These are phyloP conservation scores for Heliconius congener DNA, from an alignment of 1,140 invertebrate genomes.

Conservation along the genomic window DNA sequence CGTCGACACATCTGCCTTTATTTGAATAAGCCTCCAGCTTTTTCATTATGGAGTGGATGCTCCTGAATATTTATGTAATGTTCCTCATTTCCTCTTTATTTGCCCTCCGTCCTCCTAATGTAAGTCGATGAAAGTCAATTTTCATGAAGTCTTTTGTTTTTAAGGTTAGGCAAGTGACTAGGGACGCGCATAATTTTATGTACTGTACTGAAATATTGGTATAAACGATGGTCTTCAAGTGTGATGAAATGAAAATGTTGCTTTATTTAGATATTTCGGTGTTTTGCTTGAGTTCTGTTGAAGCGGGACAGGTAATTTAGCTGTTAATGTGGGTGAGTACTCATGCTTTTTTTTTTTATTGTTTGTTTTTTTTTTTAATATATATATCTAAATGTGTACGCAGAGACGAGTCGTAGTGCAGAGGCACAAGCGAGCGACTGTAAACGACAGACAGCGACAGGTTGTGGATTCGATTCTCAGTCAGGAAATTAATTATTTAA, in stretches of 20 bases:
- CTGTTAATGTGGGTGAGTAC: neutral
- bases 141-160: constrained; percentile 49
- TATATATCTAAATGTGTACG: neutral
- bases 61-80: constrained; percentile 56
- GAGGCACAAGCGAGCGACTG: too few species aligned
- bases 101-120: constrained; percentile 31
- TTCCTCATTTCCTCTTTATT: constrained; percentile 52
- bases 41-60: constrained; percentile 55
- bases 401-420: too few species aligned
- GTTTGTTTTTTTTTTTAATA: neutral
- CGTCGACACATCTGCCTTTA: constrained; percentile 42
- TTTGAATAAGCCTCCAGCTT: constrained; percentile 48
- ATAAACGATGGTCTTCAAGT: constrained; percentile 10
- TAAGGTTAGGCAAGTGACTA: constrained; percentile 40
- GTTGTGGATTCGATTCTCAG: too few species aligned
- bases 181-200: constrained; percentile 43
- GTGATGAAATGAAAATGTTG: constrained; percentile 4
- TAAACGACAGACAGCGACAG: too few species aligned
- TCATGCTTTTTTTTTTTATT: neutral
- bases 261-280: neutral
- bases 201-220: constrained; percentile 33
- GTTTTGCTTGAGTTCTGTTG: neutral
- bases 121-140: constrained; percentile 52
- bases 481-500: too few species aligned
- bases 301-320: neutral